A percentile compares a stretch with the other conserved stretches of the same genome.
phyloP scores from a whole-genome alignment of 2,888 invertebrate species.

The Cremastobaeus sp. region DNA sequence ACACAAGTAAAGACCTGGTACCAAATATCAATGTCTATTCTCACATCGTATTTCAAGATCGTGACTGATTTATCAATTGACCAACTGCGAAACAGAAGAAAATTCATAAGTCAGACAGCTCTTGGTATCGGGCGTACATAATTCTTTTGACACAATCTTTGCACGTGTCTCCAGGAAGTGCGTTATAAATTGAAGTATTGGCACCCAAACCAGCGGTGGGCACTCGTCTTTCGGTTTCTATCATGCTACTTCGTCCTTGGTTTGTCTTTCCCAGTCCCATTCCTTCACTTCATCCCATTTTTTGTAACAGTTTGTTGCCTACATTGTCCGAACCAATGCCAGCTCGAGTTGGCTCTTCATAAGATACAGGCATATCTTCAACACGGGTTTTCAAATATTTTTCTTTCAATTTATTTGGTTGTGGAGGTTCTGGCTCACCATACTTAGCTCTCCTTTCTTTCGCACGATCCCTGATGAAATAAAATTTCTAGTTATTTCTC shows the following conservation, averaged over 20 bases:
- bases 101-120: slow-evolving; percentile 83
- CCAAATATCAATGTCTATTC: too few species aligned
- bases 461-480: slow-evolving; percentile 88
- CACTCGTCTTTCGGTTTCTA: slow-evolving; percentile 83
- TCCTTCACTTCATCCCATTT: slow-evolving; percentile 99
- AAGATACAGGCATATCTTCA: slow-evolving; percentile 76
- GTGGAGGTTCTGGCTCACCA: slow-evolving; percentile 90
- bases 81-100: too few species aligned
- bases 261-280: slow-evolving; percentile 95
- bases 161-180: slow-evolving; percentile 90
- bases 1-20: too few species aligned
- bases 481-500: not conserved
- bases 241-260: slow-evolving; percentile 95
- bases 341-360: slow-evolving; percentile 82
- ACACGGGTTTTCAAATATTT: slow-evolving; percentile 83
- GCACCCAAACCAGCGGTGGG: slow-evolving; percentile 92
- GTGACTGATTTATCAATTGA: too few species aligned
- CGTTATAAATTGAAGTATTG: slow-evolving; percentile 87
- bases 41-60: too few species aligned
- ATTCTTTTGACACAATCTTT: slow-evolving; percentile 93
- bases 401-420: slow-evolving; percentile 86
- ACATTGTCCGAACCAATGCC: slow-evolving; percentile 92
- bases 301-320: slow-evolving; percentile 95
- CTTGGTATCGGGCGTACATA: slow-evolving; percentile 92
- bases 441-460: slow-evolving; percentile 96